phyloP scores from a whole-genome alignment of 2,888 invertebrate genomes.

The Cheilosia impressa region DNA sequence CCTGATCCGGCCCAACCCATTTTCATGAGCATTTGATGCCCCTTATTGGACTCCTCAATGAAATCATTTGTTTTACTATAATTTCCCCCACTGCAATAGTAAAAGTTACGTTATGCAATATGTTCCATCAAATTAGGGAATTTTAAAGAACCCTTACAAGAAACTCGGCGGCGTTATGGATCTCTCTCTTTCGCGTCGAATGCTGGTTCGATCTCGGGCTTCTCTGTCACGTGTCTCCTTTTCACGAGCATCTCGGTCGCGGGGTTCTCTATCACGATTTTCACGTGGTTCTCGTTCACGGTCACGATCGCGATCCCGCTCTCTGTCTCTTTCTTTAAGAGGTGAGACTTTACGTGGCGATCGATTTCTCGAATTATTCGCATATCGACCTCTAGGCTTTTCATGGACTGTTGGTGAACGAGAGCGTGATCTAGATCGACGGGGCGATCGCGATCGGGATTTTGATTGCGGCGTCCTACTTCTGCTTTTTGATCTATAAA shows the following conservation, averaged over 20 bases:
- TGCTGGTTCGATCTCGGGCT: constrained; percentile 80
- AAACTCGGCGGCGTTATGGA: constrained; percentile 89
- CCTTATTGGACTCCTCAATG: constrained; percentile 95
- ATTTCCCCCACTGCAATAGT: constrained; percentile 79
- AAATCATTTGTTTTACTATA: constrained; percentile 85
- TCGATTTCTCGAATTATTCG: constrained; percentile 51
- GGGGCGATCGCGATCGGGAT: constrained; percentile 83
- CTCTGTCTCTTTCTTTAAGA: constrained; percentile 52
- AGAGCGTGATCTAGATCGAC: constrained; percentile 81
- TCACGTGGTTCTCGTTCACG: constrained; percentile 80
- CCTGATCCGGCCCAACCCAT: constrained; percentile 98
- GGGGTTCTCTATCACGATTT: constrained; percentile 49
- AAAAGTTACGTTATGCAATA: constrained; percentile 77
- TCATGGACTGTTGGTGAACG: constrained; percentile 67
- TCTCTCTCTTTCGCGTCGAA: constrained; percentile 84
- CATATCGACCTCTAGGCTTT: constrained; percentile 46
- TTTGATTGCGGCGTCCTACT: constrained; percentile 84
- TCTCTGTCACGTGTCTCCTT: constrained; percentile 59
- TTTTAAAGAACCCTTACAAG: constrained; percentile 85
- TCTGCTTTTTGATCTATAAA: constrained; percentile 84
- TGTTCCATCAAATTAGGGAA: neutral
- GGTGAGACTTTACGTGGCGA: constrained; percentile 24
- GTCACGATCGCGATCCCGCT: constrained; percentile 83
- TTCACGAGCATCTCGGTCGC: constrained; percentile 46
- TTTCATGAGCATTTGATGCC: constrained; percentile 97